phyloP scores from a whole-genome alignment of 2,113 vertebrate genomes.

The Acinonyx jubatus region DNA sequence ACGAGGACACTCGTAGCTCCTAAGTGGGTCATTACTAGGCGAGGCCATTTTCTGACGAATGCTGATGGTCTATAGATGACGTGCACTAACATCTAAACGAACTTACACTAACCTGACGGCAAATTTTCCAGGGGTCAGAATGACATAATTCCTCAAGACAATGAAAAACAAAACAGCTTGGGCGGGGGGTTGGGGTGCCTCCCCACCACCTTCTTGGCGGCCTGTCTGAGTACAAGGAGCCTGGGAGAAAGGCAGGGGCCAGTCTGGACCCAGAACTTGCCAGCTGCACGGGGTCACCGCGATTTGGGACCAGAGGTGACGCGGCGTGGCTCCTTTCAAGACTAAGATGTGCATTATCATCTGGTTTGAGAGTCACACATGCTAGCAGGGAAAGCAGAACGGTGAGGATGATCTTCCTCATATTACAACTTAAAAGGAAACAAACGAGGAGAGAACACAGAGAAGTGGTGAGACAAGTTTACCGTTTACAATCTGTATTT shows the following conservation, averaged over 20 bases:
- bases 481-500: neutral
- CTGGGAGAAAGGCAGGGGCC: too few species aligned
- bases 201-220: neutral
- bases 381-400: neutral
- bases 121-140: neutral
- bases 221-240: neutral
- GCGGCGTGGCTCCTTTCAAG: neutral
- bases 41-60: neutral
- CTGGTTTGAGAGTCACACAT: neutral
- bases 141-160: neutral
- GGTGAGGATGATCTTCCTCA: neutral
- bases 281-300: too few species aligned
- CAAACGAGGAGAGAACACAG: neutral
- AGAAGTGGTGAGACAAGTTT: neutral
- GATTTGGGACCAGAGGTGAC: neutral
- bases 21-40: too few species aligned
- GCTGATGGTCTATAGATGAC: neutral
- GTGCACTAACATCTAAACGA: neutral
- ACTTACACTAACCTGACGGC: neutral
- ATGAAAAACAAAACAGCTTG: rapidly evolving
- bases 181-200: neutral
- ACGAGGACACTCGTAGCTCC: too few species aligned
- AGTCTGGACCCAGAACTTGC: too few species aligned
- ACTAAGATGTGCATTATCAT: neutral
- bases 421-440: neutral